Base-by-base conservation (phyloP, 2,113 vertebrate species). In the Trichomycterus rosablanca region DNA sequence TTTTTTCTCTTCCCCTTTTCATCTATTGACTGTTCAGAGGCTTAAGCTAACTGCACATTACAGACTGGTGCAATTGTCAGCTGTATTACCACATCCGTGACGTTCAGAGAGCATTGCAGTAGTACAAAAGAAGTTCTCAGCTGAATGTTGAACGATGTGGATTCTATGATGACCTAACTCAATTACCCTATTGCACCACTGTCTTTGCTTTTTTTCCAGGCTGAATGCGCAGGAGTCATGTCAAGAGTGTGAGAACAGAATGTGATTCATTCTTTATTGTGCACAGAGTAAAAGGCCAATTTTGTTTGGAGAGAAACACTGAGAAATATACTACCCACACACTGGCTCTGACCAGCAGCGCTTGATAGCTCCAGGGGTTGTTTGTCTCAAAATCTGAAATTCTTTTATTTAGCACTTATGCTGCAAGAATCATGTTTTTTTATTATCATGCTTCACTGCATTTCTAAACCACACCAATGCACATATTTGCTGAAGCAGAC, bases 221-320 rank as follows among this genome's bases (percentile, higher is more conserved):
- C 35, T 28, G 10, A 48, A 49, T 40, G 23, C 12, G 42, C 52
- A 55, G 62, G 57, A 71, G 20, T 32, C 54, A 44, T 60, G 30
- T 65, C 34, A 60, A 49, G 56, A 16, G 34, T 49, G 40, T 55
- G 50, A 50, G 43, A 71, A 65, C 50, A 66, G 49, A 54, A 55
- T 54, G 62, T 59, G 49, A 60, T 64, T 60, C 22, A 65, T 49
- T 54, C 42, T 55, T 18, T 9, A 43, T 71, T 66, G 62, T 66
- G 10, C 15, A 12, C 30, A 43, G 32, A 60, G 50, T 43, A 60
- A 65, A 70, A 60, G 43, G 24, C 43, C 30, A 18, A 23, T 56
- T 66, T 55, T 50, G 11, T 66, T 48, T 30, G 44, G 42, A 30
- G 23, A 60, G 42, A 61, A 15, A 39, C 44, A 4, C 24, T 6